Conservation (phyloP, 2,113 vertebrate species). For the Atherinomorus stipes region DNA sequence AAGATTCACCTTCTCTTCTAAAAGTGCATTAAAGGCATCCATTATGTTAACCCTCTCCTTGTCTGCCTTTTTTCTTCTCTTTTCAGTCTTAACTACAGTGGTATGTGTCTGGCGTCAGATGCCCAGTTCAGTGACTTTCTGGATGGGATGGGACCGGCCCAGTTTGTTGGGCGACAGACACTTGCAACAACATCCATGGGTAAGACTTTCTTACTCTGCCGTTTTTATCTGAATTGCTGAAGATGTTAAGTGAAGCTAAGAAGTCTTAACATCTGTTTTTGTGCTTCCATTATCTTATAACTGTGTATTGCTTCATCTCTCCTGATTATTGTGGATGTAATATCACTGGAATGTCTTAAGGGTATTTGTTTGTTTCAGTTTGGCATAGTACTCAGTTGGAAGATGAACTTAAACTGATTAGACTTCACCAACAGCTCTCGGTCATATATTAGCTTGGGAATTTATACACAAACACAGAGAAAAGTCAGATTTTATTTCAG, state of each 20-base stretch:
- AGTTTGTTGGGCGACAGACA: conserved; percentile 97
- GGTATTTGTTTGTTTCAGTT: no score
- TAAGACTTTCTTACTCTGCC: conserved; percentile 68
- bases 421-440: no score
- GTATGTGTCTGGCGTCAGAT: conserved; percentile 94
- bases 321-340: no score
- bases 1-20: conserved; percentile 13
- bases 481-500: no score
- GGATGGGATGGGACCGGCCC: conserved; percentile 97
- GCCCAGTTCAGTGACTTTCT: conserved; percentile 97
- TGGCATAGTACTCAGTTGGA: no score
- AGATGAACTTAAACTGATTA: no score
- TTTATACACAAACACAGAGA: no score
- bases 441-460: no score
- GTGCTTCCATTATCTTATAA: no score
- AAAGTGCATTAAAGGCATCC: neutral
- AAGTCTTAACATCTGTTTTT: neutral
- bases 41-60: conserved; percentile 16
- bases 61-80: conserved; percentile 2
- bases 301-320: no score
- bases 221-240: neutral
- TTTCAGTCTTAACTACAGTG: conserved; percentile 95
- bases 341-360: no score
- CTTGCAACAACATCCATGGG: conserved; percentile 98
- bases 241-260: neutral